A percentile compares a stretch with the other conserved stretches of the same genome.
Conservation (phyloP, 2,888 invertebrate genomes). For the Arrhopalites spinosus region DNA sequence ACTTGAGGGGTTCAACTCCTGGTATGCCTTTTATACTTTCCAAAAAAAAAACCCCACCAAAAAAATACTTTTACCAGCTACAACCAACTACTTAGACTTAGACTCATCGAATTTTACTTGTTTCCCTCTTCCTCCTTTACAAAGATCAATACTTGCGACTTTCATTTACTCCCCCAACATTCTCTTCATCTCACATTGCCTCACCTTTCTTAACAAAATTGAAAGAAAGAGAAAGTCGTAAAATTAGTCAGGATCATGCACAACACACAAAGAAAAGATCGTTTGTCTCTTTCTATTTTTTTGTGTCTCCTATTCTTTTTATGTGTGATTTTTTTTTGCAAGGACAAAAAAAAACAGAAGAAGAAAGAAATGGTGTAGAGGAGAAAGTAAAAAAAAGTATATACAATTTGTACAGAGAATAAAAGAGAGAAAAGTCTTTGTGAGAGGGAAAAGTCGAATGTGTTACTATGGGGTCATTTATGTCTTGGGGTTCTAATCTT, state of each 20-base stretch:
- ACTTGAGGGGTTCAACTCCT: not conserved
- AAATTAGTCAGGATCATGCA: constrained; percentile 42
- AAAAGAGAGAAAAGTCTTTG: not conserved
- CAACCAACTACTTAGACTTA: too few relatives aligned
- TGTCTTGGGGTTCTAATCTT: constrained; percentile 6
- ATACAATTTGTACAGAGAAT: too few relatives aligned
- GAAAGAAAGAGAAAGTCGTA: constrained; percentile 30
- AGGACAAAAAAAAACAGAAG: constrained; percentile 3
- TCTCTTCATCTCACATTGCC: not conserved
- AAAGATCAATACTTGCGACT: not conserved
- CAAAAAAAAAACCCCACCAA: too few relatives aligned
- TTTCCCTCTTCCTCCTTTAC: not conserved
- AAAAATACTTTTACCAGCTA: too few relatives aligned
- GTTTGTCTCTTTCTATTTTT: constrained; percentile 14
- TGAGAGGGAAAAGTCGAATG: not conserved
- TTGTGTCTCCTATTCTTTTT: not conserved
- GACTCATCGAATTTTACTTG: not conserved
- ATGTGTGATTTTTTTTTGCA: not conserved
- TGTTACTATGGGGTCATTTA: constrained; percentile 24
- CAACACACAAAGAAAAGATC: not conserved
- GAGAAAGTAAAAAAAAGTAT: too few relatives aligned
- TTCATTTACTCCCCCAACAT: not conserved
- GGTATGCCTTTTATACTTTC: too few relatives aligned
- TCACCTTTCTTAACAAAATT: constrained; percentile 1
- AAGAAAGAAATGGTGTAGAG: not conserved